Evolutionary conservation across 37 sponge, comb jelly and placozoan genomes (phyloP), one percentile per base, ranked within the genome.

Genomic region (Ephydatia muelleri): DNA sequence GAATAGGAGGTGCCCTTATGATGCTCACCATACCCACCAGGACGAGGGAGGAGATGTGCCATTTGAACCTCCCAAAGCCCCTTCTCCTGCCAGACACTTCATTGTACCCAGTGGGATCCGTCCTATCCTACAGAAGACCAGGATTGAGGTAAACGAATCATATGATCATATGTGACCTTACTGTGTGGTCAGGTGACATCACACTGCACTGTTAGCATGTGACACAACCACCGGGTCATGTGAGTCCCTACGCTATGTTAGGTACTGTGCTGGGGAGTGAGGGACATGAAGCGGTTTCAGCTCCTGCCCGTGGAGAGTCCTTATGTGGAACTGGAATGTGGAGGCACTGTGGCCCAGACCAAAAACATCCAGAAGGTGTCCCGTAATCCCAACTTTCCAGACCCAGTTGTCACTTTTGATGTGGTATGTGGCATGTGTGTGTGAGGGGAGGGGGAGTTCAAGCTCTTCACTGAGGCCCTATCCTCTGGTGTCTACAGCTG

Each of bases 211-310:
- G 5, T 68, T 5, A 30, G 70, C 5, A 26, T 68, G 27, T 68
- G 12, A 69, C 29, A 69, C 5, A 11, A 72, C 30, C 8, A 31
- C 34, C 36, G 22, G 75, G 11, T 75, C n/a, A 21, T 26, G n/a
- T 29, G 64, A 78, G 66, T 66, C 2, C 12, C 38, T 38, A 37
- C 34, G 3, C 32, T 22, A 27, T 67, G 71, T 49, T 81, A 98
- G 96, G 92, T 93, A 19, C 80, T 99, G 65, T 91, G 93, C 38
- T 99, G 97, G 99, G 99, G 99, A 68, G 99, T 99, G 21, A 78
- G 99, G 31, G 96, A 99, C 87, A 93, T 99, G 99, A 99, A 96
- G 91, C 77, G 89, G 81, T 99, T 78, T 88, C 96, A 93, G 77
- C 89, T 99, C 36, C 90, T 93, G 3, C 40, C 85, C 4, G 95